Evolutionary conservation across 2,113 vertebrate genomes (phyloP), one percentile per base, ranked within the genome.

Genomic region (Notothenia rossii): DNA sequence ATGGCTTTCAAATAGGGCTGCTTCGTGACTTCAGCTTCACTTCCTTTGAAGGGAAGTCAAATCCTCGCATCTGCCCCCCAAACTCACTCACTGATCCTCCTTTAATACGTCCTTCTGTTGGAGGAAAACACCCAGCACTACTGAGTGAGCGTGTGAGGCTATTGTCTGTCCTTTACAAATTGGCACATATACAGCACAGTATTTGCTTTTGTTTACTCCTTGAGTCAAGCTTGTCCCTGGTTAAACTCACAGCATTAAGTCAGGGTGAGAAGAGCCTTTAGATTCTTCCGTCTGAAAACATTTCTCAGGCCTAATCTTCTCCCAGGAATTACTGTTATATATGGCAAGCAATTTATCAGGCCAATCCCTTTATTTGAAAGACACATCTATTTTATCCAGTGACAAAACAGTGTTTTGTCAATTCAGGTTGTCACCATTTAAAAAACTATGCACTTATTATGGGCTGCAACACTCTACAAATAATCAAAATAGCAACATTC

Each of bases 11-110:
- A 79, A 81, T 65, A 48, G 58, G 64, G 64, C 76, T 72, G 81
- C 76, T 61, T 69, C 7, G 29, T 77, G 75, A 83, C 68, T 78
- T 86, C 10, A 69, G 70, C 55, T 78, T 25, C 73, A 50, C 58
- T 75, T 64, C 67, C 62, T 72, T 71, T 62, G 77, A 90, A 67
- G 53, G 43, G 50, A 72, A 88, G 66, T 88, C 58, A 84, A 84
- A 92, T 92, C 78, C 83, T 78, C 75, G 86, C 92, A 91, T 93
- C 88, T 93, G 91, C 85, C 70, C 74, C 66, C 51, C 75, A 79
- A 81, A 82, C 70, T 82, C 68, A 84, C 86, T 87, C 54, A 67
- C 66, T 86, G 87, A 90, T 91, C 88, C 79, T 65, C 46, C 77
- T 51, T 54, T 89, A 86, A 89, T 79, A 55, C 83, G 68, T 78